Evolutionary conservation across 2,888 invertebrate genomes (phyloP), one percentile per base, ranked within the genome.

Genomic region (Carterocephalus palaemon): DNA sequence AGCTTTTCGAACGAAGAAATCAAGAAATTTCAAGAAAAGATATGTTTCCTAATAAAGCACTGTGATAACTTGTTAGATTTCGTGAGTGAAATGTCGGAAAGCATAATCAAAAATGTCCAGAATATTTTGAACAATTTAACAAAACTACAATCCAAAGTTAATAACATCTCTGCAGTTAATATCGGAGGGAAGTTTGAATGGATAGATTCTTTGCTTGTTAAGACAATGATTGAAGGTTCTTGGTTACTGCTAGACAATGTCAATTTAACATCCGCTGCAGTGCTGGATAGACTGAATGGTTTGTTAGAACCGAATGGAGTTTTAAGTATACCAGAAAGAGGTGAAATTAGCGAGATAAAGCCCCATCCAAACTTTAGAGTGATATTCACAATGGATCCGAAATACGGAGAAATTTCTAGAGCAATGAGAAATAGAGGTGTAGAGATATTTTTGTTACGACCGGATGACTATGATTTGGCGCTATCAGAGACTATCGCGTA

Each of bases 341-440:
- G 99, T 2, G 93, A 94, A 15, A 76, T 92, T 40, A 94, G 94
- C 32, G 89, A 91, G 49, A 91, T 98, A 10, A 89, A 76, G 59
- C 97, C 98, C 1, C 97, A 99, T 73, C 88, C 91, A 5, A 91
- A 97, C 68, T 99, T 99, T 73, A 91, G 98, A 54, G 90, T 99
- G 23, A 97, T 99, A 68, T 90, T 99, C 49, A 93, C 97, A 0
- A 95, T 98, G 92, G 96, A 99, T 79, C 96, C 98, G 0, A 93
- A 92, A 64, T 92, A 95, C 77, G 99, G 99, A 0, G 97, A 98
- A 77, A 94, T 99, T 53, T 99, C 99, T 0, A 90, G 96, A 58
- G 99, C 99, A 0, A 99, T 99, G 99, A 90, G 99, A 48, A 99
- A 99, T 76, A 90, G 99, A 63, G 98, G 99, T 2, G 91, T 99